Conservation (phyloP, 2,888 invertebrate species). For the Saturnia pavonia region DNA sequence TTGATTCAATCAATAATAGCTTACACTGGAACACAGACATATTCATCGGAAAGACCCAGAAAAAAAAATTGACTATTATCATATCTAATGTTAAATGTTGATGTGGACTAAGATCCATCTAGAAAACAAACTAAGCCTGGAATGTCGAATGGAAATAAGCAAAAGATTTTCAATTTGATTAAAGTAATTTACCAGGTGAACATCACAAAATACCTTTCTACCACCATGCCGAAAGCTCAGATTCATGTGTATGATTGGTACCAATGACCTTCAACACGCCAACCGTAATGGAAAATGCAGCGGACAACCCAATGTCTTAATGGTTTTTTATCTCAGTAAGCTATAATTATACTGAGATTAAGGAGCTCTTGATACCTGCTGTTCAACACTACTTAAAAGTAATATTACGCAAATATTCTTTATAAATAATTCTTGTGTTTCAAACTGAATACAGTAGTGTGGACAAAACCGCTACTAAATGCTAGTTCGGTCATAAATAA, state of each 20-base stretch:
- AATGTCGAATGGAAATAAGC: no score
- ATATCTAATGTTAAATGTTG: background rate
- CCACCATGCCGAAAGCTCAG: background rate
- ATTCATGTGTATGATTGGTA: background rate
- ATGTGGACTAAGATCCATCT: no score
- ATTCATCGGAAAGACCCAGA: no score
- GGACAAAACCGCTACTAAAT: background rate
- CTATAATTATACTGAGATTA: background rate
- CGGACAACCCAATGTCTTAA: background rate
- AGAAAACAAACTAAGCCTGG: no score
- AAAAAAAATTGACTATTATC: background rate
- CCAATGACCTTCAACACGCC: background rate
- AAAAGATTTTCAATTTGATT: background rate
- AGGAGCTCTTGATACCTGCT: background rate
- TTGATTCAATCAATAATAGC: background rate
- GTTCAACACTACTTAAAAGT: background rate
- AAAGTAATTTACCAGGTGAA: background rate
- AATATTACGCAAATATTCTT: background rate
- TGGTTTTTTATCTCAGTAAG: background rate
- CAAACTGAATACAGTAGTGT: background rate
- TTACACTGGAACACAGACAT: background rate
- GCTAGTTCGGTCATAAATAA: background rate
- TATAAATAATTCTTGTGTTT: background rate
- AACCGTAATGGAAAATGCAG: background rate
- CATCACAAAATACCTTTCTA: background rate